Evolutionary conservation across 1,140 invertebrate species (phyloP).

Genomic region (Pogonognathellus flavescens): DNA sequence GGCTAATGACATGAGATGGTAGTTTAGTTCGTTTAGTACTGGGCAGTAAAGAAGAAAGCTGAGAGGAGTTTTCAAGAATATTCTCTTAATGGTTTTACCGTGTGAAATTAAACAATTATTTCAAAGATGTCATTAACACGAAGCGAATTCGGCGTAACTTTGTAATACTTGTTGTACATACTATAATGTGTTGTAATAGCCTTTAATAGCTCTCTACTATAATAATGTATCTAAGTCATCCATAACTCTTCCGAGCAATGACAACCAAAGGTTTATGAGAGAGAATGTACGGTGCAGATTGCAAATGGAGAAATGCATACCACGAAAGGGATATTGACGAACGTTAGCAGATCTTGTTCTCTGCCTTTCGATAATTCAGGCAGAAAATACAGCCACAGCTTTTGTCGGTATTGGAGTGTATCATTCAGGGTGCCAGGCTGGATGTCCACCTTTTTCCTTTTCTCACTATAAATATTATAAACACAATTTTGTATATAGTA

Average conservation of each 20-base stretch:
- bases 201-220: too few species aligned
- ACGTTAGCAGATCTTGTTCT: constrained; percentile 32
- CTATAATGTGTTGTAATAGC: too few species aligned
- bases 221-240: too few species aligned
- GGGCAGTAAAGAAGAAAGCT: too few species aligned
- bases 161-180: too few species aligned
- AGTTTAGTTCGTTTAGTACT: too few species aligned
- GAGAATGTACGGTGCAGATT: too few species aligned
- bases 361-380: constrained; percentile 29
- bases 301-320: background rate
- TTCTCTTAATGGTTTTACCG: background rate
- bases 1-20: too few species aligned
- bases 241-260: too few species aligned
- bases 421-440: constrained; percentile 4
- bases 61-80: background rate
- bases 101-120: background rate
- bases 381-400: constrained; percentile 8
- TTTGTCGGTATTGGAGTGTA: constrained; percentile 49
- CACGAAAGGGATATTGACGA: constrained; percentile 57
- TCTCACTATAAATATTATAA: too few species aligned
- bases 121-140: background rate
- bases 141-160: background rate
- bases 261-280: too few species aligned
- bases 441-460: constrained; percentile 46
- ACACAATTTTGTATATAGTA: too few species aligned